phyloP scores from a whole-genome alignment of 2,113 vertebrate species.

The Semicossyphus pulcher region DNA sequence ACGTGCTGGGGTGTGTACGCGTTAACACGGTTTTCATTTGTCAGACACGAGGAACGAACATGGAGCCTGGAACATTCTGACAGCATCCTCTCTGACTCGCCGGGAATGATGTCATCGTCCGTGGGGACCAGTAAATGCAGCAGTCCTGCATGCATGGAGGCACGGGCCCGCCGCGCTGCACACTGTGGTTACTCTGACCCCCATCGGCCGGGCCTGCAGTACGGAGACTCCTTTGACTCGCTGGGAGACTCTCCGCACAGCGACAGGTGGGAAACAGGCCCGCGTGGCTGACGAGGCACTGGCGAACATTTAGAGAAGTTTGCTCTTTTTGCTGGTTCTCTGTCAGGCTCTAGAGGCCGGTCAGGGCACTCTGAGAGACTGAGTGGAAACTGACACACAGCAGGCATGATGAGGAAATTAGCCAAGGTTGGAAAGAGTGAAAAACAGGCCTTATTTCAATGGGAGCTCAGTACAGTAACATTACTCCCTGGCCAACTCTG shows the following conservation, averaged over 20 bases:
- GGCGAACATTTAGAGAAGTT: slow-evolving; percentile 55
- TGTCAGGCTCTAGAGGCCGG: slow-evolving; percentile 59
- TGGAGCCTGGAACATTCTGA: slow-evolving; percentile 96
- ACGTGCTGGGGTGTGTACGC: slow-evolving; percentile 26
- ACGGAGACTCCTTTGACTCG: slow-evolving; percentile 94
- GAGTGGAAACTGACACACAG: slow-evolving; percentile 69
- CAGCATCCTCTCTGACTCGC: slow-evolving; percentile 94
- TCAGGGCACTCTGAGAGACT: slow-evolving; percentile 60
- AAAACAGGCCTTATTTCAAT: slow-evolving; percentile 50
- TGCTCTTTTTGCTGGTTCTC: slow-evolving; percentile 64
- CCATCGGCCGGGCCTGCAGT: slow-evolving; percentile 85
- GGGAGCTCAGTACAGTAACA: slow-evolving; percentile 25
- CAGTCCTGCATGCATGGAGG: slow-evolving; percentile 95
- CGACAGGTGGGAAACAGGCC: slow-evolving; percentile 88
- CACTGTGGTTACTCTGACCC: slow-evolving; percentile 89
- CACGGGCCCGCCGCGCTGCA: slow-evolving; percentile 89
- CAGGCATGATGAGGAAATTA: slow-evolving; percentile 63
- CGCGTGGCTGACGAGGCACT: slow-evolving; percentile 15
- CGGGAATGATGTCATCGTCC: slow-evolving; percentile 94
- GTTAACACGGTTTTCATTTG: slow-evolving; percentile 56
- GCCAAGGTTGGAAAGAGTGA: slow-evolving; percentile 52
- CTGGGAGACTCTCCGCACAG: slow-evolving; percentile 96
- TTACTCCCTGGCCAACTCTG: slow-evolving; percentile 12
- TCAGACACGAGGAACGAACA: slow-evolving; percentile 94
- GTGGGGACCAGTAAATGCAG: slow-evolving; percentile 99